Percentiles rank a stretch among this genome's conserved stretches.
phyloP scores from a whole-genome alignment of 2,113 vertebrate species.

The Otolemur garnettii region DNA sequence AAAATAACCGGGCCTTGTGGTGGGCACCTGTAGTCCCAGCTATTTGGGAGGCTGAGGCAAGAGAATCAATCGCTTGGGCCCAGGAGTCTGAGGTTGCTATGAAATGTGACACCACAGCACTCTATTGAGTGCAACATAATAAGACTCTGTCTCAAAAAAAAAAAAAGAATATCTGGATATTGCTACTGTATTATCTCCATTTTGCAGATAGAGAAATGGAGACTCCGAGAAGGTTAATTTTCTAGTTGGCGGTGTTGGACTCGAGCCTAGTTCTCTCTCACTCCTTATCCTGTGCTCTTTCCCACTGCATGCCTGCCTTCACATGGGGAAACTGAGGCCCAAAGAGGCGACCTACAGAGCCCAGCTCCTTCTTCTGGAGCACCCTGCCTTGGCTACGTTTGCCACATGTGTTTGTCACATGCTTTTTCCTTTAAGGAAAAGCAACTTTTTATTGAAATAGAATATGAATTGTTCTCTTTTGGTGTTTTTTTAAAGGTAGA shows the following conservation, averaged over 20 bases:
- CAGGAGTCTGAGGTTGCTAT: no score
- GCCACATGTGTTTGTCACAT: no score
- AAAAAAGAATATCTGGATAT: background rate
- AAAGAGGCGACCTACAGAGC: background rate
- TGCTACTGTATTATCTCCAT: background rate
- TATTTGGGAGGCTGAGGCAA: no score
- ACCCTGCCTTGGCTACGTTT: background rate
- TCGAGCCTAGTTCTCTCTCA: background rate
- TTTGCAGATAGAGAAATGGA: background rate
- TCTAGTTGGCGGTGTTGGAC: background rate
- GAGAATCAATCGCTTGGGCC: no score
- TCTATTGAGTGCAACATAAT: no score
- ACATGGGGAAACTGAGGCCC: background rate
- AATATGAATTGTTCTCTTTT: background rate
- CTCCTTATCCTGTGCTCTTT: no score
- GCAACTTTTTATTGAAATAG: background rate
- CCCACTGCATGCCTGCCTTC: background rate
- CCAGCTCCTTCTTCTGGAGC: background rate
- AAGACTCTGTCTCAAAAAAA: no score
- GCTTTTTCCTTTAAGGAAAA: background rate
- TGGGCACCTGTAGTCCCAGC: no score
- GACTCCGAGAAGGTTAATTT: background rate
- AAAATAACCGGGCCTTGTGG: no score
- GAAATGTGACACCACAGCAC: no score
- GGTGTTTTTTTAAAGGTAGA: background rate